A percentile compares a stretch with the other conserved stretches of the same genome.
Conservation (phyloP, 2,113 vertebrate genomes). For the Pachycephala philippinensis region DNA sequence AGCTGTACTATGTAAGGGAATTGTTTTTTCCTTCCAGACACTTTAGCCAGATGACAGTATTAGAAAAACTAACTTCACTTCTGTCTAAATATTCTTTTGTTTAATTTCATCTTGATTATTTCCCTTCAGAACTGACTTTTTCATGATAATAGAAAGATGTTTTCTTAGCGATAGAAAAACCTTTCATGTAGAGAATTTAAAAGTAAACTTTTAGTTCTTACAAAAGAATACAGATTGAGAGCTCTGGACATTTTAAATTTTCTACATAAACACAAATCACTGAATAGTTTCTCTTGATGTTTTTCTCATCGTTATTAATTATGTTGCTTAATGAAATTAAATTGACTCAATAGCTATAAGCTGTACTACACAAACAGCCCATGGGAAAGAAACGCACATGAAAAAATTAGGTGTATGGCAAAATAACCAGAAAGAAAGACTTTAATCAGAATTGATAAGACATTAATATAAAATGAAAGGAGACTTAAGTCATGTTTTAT, state of each 20-base stretch:
- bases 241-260: not conserved
- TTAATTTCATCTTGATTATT: not conserved
- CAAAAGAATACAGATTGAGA: not conserved
- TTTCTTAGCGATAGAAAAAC: not conserved
- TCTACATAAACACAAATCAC: not conserved
- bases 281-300: not conserved
- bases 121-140: not conserved
- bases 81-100: not conserved
- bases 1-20: not conserved
- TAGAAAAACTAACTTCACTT: not conserved
- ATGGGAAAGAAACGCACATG: not conserved
- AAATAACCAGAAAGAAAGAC: not conserved
- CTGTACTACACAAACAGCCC: not conserved
- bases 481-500: not conserved
- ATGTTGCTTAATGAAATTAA: not conserved
- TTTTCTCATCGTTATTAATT: not conserved
- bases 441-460: not conserved
- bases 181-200: not conserved
- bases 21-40: not conserved
- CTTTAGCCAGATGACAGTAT: not conserved
- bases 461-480: not conserved
- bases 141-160: not conserved
- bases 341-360: not conserved
- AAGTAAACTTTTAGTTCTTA: not conserved
- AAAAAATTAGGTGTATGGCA: not conserved